Percentiles rank a stretch among this genome's conserved stretches.
phyloP scores from a whole-genome alignment of 2,113 vertebrate species.

The Apeltes quadracus region DNA sequence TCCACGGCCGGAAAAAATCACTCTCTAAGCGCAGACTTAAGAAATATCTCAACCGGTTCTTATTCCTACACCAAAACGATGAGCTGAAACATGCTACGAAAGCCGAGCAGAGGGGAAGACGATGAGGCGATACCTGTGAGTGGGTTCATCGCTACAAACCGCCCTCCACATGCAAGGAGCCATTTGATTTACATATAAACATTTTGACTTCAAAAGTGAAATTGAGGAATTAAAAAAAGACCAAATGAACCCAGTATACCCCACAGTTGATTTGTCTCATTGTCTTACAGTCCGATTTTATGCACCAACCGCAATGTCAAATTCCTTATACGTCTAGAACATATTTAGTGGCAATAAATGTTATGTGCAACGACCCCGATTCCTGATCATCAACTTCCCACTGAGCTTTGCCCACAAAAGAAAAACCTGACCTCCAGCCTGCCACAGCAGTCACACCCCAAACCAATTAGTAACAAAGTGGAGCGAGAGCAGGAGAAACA shows the following conservation, averaged over 20 bases:
- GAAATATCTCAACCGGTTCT: background rate
- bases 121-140: background rate
- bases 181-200: background rate
- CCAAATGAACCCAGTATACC: background rate
- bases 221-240: too few species aligned
- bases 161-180: background rate
- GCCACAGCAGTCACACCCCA: constrained; percentile 34
- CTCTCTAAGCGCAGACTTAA: background rate
- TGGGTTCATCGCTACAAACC: background rate
- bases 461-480: constrained; percentile 64
- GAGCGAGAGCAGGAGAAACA: constrained; percentile 59
- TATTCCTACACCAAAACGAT: background rate
- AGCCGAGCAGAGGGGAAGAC: background rate
- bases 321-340: too few species aligned
- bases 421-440: constrained; percentile 39
- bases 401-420: constrained; percentile 26
- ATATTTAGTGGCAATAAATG: too few species aligned
- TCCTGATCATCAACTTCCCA: constrained; percentile 30
- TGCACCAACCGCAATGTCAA: too few species aligned
- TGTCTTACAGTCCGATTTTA: too few species aligned
- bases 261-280: background rate
- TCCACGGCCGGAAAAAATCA: background rate
- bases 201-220: too few species aligned
- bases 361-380: constrained; percentile 28
- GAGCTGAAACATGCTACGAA: background rate